Evolutionary conservation across 2,797 vertebrate genomes (phyloP), one percentile per base, ranked within the genome.

Genomic region (Tapirus indicus): DNA sequence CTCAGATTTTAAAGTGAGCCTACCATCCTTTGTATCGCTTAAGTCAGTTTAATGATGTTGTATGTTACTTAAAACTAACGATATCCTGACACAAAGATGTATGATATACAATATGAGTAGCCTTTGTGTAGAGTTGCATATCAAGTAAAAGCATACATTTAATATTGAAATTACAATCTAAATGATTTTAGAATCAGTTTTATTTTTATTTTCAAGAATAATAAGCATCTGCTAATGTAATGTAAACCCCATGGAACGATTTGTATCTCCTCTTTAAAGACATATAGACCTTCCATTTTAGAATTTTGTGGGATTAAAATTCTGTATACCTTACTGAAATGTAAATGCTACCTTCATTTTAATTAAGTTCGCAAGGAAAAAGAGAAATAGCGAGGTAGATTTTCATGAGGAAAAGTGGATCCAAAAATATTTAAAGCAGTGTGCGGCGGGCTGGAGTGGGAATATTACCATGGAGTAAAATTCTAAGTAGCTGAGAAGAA

Each of bases 401-500:
- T 74, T 69, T 80, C 5, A 77, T 38, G 23, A 86, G 7, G 23
- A 71, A 74, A 92, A 20, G 2, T n/a, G 18, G 16, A 72, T 77
- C 8, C 4, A 68, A 68, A 77, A 79, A n/a, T 23, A 71, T 56
- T 29, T 62, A 25, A 87, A 52, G 18, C 25, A 8, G 10, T 80
- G 7, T 52, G n/a, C 62, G 1, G 4, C 6, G 4, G 2, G 1
- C 41, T 21, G 0, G 9, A 12, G 7, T 32, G 2, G 4, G 8
- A 4, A 80, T 11, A 69, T 29, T 62, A 25, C 1, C 1, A 62
- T n/a, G 6, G 3, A 7, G n/a, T 47, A 1, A 44, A 83, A 41
- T 12, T 83, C 9, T 72, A 72, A 66, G 13, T 79, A 75, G 18
- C 13, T 32, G 66, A 49, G 18, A n/a, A 35, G 3, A 23, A 78